Evolutionary conservation across 2,888 invertebrate genomes (phyloP).

Genomic region (Ornithoptera alexandrae): DNA sequence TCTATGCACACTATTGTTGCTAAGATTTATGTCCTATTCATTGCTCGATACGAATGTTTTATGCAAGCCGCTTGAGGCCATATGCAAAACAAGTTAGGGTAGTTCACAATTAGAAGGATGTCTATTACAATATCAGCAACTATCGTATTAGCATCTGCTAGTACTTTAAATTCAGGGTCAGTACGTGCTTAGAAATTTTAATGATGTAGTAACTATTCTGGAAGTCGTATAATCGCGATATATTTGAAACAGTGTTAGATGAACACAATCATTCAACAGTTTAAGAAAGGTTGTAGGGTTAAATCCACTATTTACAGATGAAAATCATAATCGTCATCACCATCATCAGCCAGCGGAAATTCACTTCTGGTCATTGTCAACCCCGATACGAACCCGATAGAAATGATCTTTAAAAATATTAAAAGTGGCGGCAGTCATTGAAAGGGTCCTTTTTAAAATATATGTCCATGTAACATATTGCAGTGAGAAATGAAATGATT

Average conservation of each 20-base stretch:
- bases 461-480: too few relatives aligned
- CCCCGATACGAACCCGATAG: too few relatives aligned
- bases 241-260: background rate
- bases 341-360: background rate
- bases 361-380: too few relatives aligned
- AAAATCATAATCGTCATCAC: background rate
- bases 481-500: too few relatives aligned
- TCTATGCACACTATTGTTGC: conserved; percentile 4
- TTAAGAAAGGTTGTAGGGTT: background rate
- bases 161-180: background rate
- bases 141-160: background rate
- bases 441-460: too few relatives aligned
- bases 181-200: background rate
- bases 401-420: too few relatives aligned
- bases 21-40: conserved; percentile 15
- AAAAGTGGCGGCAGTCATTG: too few relatives aligned
- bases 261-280: background rate
- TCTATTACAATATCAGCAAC: background rate
- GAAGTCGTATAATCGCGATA: background rate
- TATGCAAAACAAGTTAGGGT: conserved; percentile 20
- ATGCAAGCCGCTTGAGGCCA: conserved; percentile 22
- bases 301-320: too few relatives aligned
- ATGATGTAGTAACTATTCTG: background rate
- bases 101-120: conserved; percentile 22
- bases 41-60: conserved; percentile 8